A percentile compares a stretch with the other conserved stretches of the same genome.
phyloP scores from a whole-genome alignment of 2,888 invertebrate species.

The Spicauda simplicius region DNA sequence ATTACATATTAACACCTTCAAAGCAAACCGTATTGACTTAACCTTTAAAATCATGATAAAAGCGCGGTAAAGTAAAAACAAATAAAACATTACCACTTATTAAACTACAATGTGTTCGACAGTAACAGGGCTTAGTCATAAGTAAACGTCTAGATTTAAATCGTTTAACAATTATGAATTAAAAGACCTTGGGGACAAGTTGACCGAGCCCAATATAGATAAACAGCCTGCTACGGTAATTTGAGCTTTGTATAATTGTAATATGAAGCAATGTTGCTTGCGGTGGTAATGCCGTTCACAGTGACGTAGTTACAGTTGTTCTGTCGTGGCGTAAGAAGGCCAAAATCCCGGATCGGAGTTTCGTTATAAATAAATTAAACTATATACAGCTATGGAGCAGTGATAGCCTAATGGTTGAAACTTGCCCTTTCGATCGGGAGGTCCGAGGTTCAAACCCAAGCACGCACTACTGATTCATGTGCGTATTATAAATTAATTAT shows the following conservation, averaged over 20 bases:
- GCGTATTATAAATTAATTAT: too few species aligned
- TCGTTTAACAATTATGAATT: slow-evolving; percentile 38
- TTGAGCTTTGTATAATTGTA: slow-evolving; percentile 1
- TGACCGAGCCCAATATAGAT: slow-evolving; percentile 29
- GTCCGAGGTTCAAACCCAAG: too few species aligned
- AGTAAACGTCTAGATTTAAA: slow-evolving; percentile 36
- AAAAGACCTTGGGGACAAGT: slow-evolving; percentile 36
- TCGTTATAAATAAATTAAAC: slow-evolving; percentile 12
- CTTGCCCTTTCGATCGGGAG: too few species aligned
- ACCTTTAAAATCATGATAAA: not conserved
- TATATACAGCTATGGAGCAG: too few species aligned
- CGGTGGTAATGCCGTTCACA: slow-evolving; percentile 20
- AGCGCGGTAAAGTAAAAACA: not conserved
- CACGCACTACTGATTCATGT: too few species aligned
- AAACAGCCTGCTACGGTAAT: not conserved
- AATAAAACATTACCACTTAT: slow-evolving; percentile 1
- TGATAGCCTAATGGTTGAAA: too few species aligned
- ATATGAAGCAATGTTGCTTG: not conserved
- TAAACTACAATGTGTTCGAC: slow-evolving; percentile 14
- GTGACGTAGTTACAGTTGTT: slow-evolving; percentile 19
- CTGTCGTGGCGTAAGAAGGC: slow-evolving; percentile 28
- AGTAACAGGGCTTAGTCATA: slow-evolving; percentile 35
- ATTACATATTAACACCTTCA: not conserved
- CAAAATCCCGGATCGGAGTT: slow-evolving; percentile 28
- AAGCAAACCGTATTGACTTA: not conserved